Conservation (phyloP, 2,113 vertebrate genomes). For the Osmerus mordax region DNA sequence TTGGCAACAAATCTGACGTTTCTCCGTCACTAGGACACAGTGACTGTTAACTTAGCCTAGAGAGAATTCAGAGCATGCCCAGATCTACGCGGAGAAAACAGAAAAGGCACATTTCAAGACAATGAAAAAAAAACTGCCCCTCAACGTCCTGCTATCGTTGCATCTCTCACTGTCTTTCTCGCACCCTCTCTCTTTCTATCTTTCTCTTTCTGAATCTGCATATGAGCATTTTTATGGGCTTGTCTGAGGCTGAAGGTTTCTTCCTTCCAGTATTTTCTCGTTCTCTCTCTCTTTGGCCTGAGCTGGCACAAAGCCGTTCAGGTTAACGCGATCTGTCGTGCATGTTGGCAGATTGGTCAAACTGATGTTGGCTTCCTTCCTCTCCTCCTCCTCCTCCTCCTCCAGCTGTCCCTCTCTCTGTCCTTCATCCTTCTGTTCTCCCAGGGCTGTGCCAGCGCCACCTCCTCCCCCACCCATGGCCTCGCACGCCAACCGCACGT, state of each 20-base stretch:
- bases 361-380: slow-evolving; percentile 81
- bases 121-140: slow-evolving; percentile 34
- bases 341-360: slow-evolving; percentile 78
- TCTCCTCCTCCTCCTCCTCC: slow-evolving; percentile 66
- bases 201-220: slow-evolving; percentile 7
- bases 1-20: slow-evolving; percentile 63
- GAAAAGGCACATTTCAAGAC: slow-evolving; percentile 73
- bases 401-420: slow-evolving; percentile 66
- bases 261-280: slow-evolving; percentile 72
- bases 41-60: slow-evolving; percentile 39
- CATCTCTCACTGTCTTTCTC: slow-evolving; percentile 27
- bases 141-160: slow-evolving; percentile 12
- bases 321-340: slow-evolving; percentile 68
- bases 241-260: slow-evolving; percentile 62
- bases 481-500: slow-evolving; percentile 80
- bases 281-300: slow-evolving; percentile 83
- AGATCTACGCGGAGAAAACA: slow-evolving; percentile 58
- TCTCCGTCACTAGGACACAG: slow-evolving; percentile 56
- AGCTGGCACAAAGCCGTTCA: slow-evolving; percentile 75
- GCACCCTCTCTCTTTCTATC: slow-evolving; percentile 5
- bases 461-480: slow-evolving; percentile 78
- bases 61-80: slow-evolving; percentile 42
- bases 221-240: slow-evolving; percentile 11
- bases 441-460: slow-evolving; percentile 42
- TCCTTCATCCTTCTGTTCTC: slow-evolving; percentile 56